Conservation (phyloP, 2,888 invertebrate genomes). For the Epirrhoe alternata region DNA sequence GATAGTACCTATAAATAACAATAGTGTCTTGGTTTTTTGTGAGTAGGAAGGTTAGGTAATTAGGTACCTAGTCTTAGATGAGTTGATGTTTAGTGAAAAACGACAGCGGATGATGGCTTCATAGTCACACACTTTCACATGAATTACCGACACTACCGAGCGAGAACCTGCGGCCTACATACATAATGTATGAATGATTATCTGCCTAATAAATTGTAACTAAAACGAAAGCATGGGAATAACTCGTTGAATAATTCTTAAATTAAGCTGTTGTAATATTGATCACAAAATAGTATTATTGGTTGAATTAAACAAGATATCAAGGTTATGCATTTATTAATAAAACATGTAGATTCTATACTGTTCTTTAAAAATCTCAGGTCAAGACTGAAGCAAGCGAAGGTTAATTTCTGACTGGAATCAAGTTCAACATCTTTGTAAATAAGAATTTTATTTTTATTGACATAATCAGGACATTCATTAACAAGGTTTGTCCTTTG, state of each 20-base stretch:
- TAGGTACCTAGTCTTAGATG: too few relatives aligned
- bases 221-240: background rate
- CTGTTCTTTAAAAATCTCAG: background rate
- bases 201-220: conserved; percentile 9
- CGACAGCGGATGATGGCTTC: conserved; percentile 24
- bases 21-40: too few relatives aligned
- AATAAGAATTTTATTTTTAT: background rate
- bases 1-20: background rate
- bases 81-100: conserved; percentile 3
- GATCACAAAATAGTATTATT: background rate
- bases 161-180: conserved; percentile 24
- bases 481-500: background rate
- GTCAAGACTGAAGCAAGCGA: conserved; percentile 4
- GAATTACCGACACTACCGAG: conserved; percentile 17
- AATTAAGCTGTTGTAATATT: background rate
- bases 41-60: too few relatives aligned
- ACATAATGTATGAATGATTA: conserved; percentile 15
- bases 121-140: conserved; percentile 32
- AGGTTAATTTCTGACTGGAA: conserved; percentile 5
- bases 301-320: background rate
- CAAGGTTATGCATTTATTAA: background rate
- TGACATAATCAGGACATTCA: background rate
- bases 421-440: conserved; percentile 6
- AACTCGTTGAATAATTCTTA: background rate
- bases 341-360: background rate